Percentiles rank a stretch among this genome's conserved stretches.
phyloP scores from a whole-genome alignment of 1,140 invertebrate species.

The Sitophilus oryzae region DNA sequence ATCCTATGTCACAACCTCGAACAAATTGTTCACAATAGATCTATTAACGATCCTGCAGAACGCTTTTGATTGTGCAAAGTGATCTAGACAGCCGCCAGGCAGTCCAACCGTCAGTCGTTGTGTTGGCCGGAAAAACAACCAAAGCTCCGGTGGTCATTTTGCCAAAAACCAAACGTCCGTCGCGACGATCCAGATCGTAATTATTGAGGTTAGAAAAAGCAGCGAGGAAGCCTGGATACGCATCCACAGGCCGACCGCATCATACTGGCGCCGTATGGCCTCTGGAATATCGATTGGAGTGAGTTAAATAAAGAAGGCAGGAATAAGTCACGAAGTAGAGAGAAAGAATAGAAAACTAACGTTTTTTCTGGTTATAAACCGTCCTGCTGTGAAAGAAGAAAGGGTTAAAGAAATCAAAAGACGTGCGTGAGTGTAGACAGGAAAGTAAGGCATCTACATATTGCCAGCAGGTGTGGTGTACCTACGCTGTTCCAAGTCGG shows the following conservation, averaged over 20 bases:
- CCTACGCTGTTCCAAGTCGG: background rate
- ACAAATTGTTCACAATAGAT: conserved; percentile 5
- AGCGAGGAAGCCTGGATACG: background rate
- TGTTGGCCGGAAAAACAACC: too few species aligned
- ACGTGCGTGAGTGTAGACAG: too few species aligned
- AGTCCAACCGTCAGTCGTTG: too few species aligned
- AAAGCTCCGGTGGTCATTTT: too few species aligned
- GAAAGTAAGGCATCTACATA: too few species aligned
- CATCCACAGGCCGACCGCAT: conserved; percentile 14
- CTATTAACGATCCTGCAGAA: conserved; percentile 4
- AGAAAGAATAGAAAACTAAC: too few species aligned
- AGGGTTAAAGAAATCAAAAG: too few species aligned
- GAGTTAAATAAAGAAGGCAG: background rate
- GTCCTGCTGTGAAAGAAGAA: too few species aligned
- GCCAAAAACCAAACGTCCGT: too few species aligned
- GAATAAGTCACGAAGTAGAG: background rate
- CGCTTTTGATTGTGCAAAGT: background rate
- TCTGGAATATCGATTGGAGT: conserved; percentile 22
- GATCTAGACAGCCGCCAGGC: too few species aligned
- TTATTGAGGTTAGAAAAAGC: conserved; percentile 17
- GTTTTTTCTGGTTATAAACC: too few species aligned
- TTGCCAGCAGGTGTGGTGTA: too few species aligned
- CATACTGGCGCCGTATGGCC: conserved; percentile 22
- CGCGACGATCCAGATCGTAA: conserved; percentile 6
- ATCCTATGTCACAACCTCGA: conserved; percentile 4